Evolutionary conservation across 2,797 vertebrate genomes (phyloP).

Genomic region (Gallinago stenura): DNA sequence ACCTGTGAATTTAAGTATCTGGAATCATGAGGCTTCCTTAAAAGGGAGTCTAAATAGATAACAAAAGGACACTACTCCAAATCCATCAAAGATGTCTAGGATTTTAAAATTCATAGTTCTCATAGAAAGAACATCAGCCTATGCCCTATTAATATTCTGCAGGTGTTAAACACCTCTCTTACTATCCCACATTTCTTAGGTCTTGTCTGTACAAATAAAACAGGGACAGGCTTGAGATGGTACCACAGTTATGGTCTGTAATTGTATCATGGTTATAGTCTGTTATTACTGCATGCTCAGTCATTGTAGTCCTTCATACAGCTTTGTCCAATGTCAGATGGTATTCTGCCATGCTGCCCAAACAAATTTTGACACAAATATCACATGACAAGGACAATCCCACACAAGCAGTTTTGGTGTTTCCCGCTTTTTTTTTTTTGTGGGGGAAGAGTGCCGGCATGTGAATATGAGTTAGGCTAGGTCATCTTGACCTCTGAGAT

Average conservation of each 20-base stretch:
- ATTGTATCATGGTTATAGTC: not conserved
- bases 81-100: not conserved
- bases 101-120: not conserved
- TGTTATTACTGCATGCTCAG: not conserved
- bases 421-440: not conserved
- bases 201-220: not conserved
- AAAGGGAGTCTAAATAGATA: not conserved
- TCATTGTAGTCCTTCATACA: fast-evolving
- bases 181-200: not conserved
- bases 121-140: not conserved
- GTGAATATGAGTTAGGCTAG: not conserved
- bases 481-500: not conserved
- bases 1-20: not conserved
- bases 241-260: fast-evolving
- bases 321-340: not conserved
- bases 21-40: not conserved
- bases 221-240: not conserved
- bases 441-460: fast-evolving
- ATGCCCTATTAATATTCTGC: not conserved
- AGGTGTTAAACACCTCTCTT: not conserved
- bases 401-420: not conserved
- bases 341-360: not conserved
- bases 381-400: not conserved
- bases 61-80: not conserved
- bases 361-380: not conserved